These are phyloP conservation scores for Urocynchramus pylzowi DNA, from an alignment of 2,113 vertebrate genomes.

Conservation along the genomic window DNA sequence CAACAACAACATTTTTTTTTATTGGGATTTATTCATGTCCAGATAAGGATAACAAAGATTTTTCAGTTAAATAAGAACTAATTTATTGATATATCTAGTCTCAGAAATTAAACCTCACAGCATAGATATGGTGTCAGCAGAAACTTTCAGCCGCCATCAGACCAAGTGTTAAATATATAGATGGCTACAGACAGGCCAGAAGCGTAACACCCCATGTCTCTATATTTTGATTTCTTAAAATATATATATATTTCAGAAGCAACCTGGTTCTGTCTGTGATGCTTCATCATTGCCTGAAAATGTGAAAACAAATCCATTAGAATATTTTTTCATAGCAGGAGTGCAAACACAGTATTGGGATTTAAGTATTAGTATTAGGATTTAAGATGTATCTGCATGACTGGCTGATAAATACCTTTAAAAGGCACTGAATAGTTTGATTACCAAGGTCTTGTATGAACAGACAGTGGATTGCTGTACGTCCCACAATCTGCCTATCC, in stretches of 20 bases:
- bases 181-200: background rate
- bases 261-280: background rate
- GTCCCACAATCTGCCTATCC: background rate
- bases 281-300: background rate
- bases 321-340: background rate
- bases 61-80: background rate
- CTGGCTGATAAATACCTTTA: background rate
- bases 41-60: background rate
- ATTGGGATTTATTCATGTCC: background rate
- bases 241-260: background rate
- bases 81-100: background rate
- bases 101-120: background rate
- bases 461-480: background rate
- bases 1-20: too few species aligned
- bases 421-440: background rate
- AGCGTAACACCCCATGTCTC: background rate
- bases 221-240: background rate
- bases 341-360: background rate
- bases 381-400: background rate
- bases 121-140: background rate
- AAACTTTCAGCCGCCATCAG: background rate
- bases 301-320: background rate
- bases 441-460: background rate
- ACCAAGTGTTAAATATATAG: background rate
- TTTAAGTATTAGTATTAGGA: background rate